A percentile compares a stretch with the other conserved stretches of the same genome.
Conservation (phyloP, 2,888 invertebrate genomes). For the Acanthacorydalis orientalis region DNA sequence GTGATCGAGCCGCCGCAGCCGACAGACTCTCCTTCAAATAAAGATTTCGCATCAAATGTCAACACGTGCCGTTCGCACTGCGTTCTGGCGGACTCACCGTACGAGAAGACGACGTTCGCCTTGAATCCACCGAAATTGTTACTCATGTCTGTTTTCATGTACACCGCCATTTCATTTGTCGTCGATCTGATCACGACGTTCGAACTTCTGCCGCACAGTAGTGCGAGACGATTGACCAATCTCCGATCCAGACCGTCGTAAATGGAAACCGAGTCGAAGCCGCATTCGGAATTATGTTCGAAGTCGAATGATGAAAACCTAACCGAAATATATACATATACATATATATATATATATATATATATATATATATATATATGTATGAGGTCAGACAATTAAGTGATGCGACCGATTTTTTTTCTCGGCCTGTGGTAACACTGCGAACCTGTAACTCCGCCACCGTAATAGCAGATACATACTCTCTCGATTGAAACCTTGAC, state of each 20-base stretch:
- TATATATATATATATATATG: too few species aligned
- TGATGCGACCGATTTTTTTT: too few species aligned
- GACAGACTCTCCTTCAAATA: constrained; percentile 24
- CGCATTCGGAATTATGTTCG: constrained; percentile 32
- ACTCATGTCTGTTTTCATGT: constrained; percentile 28
- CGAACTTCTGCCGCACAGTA: constrained; percentile 49
- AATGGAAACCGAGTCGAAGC: constrained; percentile 41
- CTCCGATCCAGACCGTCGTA: constrained; percentile 31
- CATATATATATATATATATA: too few species aligned
- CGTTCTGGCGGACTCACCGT: constrained; percentile 17
- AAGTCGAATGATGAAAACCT: constrained; percentile 37
- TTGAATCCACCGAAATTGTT: constrained; percentile 35
- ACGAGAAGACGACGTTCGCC: constrained; percentile 41
- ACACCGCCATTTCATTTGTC: constrained; percentile 39
- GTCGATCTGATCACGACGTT: constrained; percentile 39
- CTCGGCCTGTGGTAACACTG: too few species aligned
- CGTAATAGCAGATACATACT: too few species aligned
- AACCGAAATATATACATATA: too few species aligned
- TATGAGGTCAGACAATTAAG: too few species aligned
- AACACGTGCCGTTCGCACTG: too few species aligned
- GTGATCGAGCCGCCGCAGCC: constrained; percentile 57
- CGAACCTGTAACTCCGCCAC: too few species aligned
- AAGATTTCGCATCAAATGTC: too few species aligned
- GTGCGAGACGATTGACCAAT: constrained; percentile 28
- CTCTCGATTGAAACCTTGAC: too few species aligned